A percentile compares a stretch with the other conserved stretches of the same genome.
These are phyloP conservation scores for Campopleginae sp. DNA, from an alignment of 2,888 invertebrate genomes.

Conservation along the genomic window DNA sequence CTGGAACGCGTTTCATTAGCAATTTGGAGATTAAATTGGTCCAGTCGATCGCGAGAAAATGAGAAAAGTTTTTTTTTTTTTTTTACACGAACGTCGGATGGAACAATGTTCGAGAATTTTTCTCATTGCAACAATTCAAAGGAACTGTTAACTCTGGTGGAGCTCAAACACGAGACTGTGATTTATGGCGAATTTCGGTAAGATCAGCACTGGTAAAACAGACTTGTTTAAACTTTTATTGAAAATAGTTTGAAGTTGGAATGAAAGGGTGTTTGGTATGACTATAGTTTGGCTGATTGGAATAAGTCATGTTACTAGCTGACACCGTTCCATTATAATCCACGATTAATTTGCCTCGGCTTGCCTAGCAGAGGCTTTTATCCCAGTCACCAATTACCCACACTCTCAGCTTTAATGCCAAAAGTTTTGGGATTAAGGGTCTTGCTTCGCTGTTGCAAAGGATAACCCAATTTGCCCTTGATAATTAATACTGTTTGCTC, in stretches of 20 bases:
- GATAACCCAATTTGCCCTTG: conserved; percentile 61
- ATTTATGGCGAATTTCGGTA: not conserved
- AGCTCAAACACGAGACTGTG: not conserved
- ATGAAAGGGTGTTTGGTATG: not conserved
- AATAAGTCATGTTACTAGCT: conserved; percentile 29
- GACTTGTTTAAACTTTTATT: conserved; percentile 26
- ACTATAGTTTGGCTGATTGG: conserved; percentile 3
- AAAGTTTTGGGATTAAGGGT: conserved; percentile 58
- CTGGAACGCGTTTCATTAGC: not conserved
- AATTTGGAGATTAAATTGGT: not conserved
- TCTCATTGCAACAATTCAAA: not conserved
- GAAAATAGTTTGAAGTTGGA: conserved; percentile 2
- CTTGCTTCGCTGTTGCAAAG: conserved; percentile 19
- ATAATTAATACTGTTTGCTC: conserved; percentile 69
- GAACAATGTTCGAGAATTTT: not conserved
- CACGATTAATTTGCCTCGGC: conserved; percentile 58
- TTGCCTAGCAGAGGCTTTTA: conserved; percentile 38
- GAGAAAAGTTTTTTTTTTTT: not conserved
- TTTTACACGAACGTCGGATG: not conserved
- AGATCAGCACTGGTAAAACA: conserved; percentile 15
- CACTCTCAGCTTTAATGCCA: conserved; percentile 40
- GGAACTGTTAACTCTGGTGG: not conserved
- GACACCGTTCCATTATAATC: conserved; percentile 40
- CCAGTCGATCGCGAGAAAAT: not conserved
- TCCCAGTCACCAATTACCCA: conserved; percentile 48